Evolutionary conservation across 2,888 invertebrate genomes (phyloP).

Genomic region (Eustalomyia histrio): DNA sequence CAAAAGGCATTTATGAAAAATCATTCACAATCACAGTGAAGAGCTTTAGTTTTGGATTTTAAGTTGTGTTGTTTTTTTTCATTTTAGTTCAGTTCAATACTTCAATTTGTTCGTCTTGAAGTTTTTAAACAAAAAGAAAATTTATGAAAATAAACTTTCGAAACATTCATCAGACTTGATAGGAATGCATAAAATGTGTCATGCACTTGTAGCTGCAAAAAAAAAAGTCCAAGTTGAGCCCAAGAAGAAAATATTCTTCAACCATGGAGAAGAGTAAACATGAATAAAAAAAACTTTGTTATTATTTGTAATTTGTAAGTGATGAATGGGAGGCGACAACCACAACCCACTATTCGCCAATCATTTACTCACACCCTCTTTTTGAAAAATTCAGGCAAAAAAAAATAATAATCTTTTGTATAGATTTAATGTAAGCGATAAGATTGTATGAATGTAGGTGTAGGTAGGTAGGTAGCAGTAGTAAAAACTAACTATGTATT

Average conservation of each 20-base stretch:
- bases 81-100: conserved; percentile 42
- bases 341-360: background rate
- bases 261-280: conserved; percentile 1
- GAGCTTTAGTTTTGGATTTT: conserved; percentile 39
- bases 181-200: conserved; percentile 62
- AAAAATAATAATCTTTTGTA: conserved; percentile 34
- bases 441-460: too few species aligned
- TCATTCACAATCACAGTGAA: conserved; percentile 55
- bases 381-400: background rate
- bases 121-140: background rate
- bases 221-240: background rate
- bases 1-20: conserved; percentile 64
- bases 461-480: background rate
- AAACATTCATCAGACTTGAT: conserved; percentile 63
- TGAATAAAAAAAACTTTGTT: background rate
- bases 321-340: background rate
- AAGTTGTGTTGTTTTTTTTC: conserved; percentile 8
- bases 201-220: conserved; percentile 44
- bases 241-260: conserved; percentile 10
- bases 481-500: conserved; percentile 14
- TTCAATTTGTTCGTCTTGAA: conserved; percentile 22
- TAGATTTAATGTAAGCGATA: conserved; percentile 22
- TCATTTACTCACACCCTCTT: conserved; percentile 4
- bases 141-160: conserved; percentile 27
- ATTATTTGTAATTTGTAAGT: background rate